phyloP scores from a whole-genome alignment of 2,113 vertebrate species.

The Neogobius melanostomus region DNA sequence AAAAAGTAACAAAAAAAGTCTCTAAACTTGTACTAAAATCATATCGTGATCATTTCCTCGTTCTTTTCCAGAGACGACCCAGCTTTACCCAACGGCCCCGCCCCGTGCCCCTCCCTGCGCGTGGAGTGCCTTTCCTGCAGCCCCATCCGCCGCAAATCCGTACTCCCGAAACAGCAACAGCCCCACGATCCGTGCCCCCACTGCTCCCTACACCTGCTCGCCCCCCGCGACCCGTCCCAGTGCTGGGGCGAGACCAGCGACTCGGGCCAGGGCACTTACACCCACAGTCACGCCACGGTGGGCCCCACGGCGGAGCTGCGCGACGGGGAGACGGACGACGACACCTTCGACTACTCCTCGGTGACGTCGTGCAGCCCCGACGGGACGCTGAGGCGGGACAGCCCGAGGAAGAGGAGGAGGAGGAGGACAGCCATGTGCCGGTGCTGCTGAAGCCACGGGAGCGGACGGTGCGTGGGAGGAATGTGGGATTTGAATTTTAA shows the following conservation, averaged over 20 bases:
- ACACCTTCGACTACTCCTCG: conserved; percentile 79
- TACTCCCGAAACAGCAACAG: conserved; percentile 10
- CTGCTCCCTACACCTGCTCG: conserved; percentile 55
- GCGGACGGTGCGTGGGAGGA: conserved; percentile 35
- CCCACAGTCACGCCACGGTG: conserved; percentile 56
- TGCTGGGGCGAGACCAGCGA: conserved; percentile 68
- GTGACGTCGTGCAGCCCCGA: conserved; percentile 77
- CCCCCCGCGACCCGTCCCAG: conserved; percentile 15
- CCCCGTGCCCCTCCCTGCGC: conserved; percentile 41
- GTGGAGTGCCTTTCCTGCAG: conserved; percentile 70
- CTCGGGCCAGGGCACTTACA: conserved; percentile 69
- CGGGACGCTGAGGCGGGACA: conserved; percentile 59
- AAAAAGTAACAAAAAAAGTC: no score
- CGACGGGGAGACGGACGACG: conserved; percentile 60
- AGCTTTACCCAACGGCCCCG: conserved; percentile 31
- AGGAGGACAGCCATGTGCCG: conserved; percentile 76
- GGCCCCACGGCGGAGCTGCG: conserved; percentile 17
- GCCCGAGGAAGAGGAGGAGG: conserved; percentile 50
- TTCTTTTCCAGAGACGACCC: conserved; percentile 35
- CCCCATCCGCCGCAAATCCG: conserved; percentile 56
- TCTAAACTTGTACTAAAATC: no score
- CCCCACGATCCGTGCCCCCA: conserved; percentile 17
- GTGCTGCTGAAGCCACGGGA: conserved; percentile 74
- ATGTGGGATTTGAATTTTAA: no score
- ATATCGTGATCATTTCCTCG: neutral